Base-by-base conservation (phyloP, 2,888 invertebrate genomes). In the Erebia ligea region DNA sequence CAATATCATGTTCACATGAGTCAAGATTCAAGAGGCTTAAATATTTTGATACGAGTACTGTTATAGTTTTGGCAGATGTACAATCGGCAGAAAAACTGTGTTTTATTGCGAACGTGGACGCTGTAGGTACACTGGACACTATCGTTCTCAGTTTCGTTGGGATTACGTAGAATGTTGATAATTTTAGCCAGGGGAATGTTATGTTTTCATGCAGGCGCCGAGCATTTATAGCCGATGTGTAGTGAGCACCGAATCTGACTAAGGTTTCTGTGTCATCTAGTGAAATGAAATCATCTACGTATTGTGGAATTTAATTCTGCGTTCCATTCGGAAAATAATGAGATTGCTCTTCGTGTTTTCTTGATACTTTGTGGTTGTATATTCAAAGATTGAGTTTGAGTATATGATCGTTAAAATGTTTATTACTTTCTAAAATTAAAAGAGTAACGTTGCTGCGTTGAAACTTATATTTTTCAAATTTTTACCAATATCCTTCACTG, bases 141-240 rank as follows among this genome's bases (percentile, higher is more conserved):
- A 64, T 54, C 67, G 80, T 81, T 78, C 62, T 61, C 67, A 67
- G 77, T 80, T 83, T 81, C 73, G 67, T 72, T 76, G 79, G 81
- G 81, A 86, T 86, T 84, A 82, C 79, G 76, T 69, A 68, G 76
- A 80, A 82, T 80, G 76, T 68, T 65, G 76, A 80, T 87, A 83
- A 88, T 85, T 87, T 88, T 85, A 85, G 86, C 80, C 71, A 75
- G 61, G 57, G 78, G 79, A 83, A 84, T 84, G 81, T 83, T 85
- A 82, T 84, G 84, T 84, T 86, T 78, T 81, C 81, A 80, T 77
- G 77, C 79, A 77, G 79, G 81, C 83, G 83, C 81, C 81, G 76
- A 58, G 80, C 82, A 80, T 82, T 84, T 87, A 86, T 85, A 80
- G 84, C 80, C 76, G 25, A 52, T 25, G 72, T 75, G 17, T 15